phyloP scores from a whole-genome alignment of 2,113 vertebrate genomes.

The Corythaixoides concolor region DNA sequence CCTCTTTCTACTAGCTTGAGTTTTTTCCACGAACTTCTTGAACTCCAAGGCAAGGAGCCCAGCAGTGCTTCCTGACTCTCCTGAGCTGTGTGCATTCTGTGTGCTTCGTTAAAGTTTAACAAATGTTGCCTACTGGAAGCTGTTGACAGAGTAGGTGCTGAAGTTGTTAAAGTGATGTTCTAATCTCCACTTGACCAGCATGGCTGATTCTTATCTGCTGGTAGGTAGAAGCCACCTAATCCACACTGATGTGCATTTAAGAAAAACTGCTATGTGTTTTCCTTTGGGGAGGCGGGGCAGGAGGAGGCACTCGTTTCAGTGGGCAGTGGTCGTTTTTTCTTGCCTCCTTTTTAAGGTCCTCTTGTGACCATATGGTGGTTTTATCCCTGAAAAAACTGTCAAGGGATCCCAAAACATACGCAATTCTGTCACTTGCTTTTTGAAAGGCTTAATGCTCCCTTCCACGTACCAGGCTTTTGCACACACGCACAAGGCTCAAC shows the following conservation, averaged over 20 bases:
- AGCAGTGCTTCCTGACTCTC: neutral
- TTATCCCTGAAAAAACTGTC: neutral
- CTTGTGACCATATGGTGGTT: neutral
- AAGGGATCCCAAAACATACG: neutral
- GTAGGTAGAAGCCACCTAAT: neutral
- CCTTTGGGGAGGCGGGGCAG: neutral
- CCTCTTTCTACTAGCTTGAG: neutral
- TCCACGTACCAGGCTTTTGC: neutral
- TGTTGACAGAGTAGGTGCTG: neutral
- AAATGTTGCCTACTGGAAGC: neutral
- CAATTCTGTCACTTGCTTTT: neutral
- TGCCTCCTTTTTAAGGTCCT: neutral
- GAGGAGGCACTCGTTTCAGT: neutral
- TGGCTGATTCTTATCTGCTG: neutral
- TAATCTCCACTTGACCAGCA: neutral
- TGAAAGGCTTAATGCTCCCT: neutral
- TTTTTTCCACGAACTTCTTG: neutral
- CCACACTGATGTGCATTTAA: neutral
- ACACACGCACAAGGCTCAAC: neutral
- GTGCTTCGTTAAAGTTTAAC: neutral
- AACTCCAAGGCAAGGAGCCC: neutral
- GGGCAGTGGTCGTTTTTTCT: neutral
- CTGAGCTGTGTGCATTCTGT: accelerated
- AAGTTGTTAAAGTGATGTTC: neutral
- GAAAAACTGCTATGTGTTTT: neutral